Evolutionary conservation across 2,888 invertebrate species (phyloP), one percentile per base, ranked within the genome.

Genomic region (Drosophila emarginata): DNA sequence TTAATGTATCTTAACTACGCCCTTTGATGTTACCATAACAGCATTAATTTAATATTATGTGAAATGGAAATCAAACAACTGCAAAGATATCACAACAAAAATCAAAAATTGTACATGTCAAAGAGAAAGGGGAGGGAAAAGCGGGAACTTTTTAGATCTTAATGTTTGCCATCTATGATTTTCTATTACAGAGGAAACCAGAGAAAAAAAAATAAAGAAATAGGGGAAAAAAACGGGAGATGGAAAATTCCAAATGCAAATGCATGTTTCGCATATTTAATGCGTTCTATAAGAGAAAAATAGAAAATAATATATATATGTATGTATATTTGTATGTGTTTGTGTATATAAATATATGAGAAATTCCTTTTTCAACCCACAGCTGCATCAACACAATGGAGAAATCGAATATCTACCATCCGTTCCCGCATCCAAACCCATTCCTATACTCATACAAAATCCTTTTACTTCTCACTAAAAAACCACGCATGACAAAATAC

Each of bases 401-500:
- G 62, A 56, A 26, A 56, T 72, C 45, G 40, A 39, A 36, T 26
- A 61, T 21, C 23, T 15, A 15, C 39, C 56, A 63, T 37, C 18
- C 21, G 36, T 32, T 32, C 11, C 32, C 32, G 1, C 15, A 28
- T 39, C 15, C 11, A 36, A n/a, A 58, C 39, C 39, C 23, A n/a
- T 9, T 15, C 40, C 28, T 4, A 54, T 9, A 26, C 39, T 23
- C 23, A 21, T 23, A 9, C 21, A 36, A 9, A 56, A 32, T 37
- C 36, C 40, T 50, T 15, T 45, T 59, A 39, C 59, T 39, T 67
- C 67, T 54, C 67, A 68, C 78, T 70, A 61, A 77, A 73, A 86
- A 83, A 76, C 78, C 82, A 82, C 86, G 82, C 82, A 82, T 82
- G 86, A 82, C 86, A 82, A 81, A 82, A 83, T 82, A 80, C 80